phyloP scores from a whole-genome alignment of 2,113 vertebrate genomes.

The Cygnus atratus region DNA sequence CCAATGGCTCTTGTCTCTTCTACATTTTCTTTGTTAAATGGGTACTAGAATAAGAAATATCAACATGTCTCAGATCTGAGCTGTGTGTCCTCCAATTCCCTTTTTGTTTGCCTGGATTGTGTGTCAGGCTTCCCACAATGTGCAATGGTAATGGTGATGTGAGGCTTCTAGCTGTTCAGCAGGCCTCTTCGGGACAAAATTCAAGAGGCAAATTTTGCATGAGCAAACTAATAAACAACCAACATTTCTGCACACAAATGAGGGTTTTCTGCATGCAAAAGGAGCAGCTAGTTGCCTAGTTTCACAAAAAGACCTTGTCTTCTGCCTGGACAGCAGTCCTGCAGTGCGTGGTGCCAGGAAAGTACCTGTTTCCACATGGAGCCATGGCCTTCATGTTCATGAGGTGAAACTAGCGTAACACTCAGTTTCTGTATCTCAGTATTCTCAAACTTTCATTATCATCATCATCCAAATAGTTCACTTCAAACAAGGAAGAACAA shows the following conservation, averaged over 20 bases:
- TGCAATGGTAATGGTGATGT: rapidly evolving
- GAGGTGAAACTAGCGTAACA: background rate
- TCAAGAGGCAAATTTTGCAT: background rate
- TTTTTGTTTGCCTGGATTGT: background rate
- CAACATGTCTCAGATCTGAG: background rate
- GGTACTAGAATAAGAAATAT: background rate
- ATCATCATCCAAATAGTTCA: background rate
- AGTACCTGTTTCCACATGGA: background rate
- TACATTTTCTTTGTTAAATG: background rate
- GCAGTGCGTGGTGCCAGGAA: background rate
- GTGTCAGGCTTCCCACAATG: background rate
- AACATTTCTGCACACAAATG: constrained; percentile 5
- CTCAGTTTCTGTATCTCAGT: background rate
- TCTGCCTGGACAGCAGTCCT: background rate
- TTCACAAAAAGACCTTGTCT: background rate
- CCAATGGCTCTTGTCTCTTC: background rate
- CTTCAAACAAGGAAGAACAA: background rate
- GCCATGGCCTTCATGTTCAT: background rate
- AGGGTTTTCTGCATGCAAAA: background rate
- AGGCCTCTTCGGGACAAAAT: constrained; percentile 12
- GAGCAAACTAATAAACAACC: background rate
- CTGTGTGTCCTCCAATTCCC: background rate
- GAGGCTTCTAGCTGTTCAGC: background rate
- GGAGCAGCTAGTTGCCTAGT: background rate
- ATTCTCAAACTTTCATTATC: background rate